These are phyloP conservation scores for Diadumene lineata DNA, from an alignment of 92 coral and sea anemone genomes.

Conservation along the genomic window DNA sequence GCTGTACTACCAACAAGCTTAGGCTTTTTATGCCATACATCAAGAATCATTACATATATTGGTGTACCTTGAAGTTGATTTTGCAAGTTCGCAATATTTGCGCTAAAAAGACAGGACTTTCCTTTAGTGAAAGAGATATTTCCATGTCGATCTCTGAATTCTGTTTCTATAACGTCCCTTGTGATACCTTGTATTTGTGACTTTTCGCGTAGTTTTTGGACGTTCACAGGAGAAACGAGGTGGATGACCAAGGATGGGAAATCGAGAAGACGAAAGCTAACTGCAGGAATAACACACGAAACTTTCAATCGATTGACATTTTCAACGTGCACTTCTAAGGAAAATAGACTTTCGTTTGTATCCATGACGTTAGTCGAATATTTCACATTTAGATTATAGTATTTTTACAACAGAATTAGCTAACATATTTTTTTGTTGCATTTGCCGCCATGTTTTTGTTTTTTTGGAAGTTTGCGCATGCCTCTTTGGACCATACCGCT, in stretches of 20 bases:
- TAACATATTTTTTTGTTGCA: too few species aligned
- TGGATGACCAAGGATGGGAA: conserved; percentile 85
- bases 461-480: not conserved
- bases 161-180: conserved; percentile 41
- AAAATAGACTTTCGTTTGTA: conserved; percentile 70
- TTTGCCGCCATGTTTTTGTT: not conserved
- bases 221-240: conserved; percentile 55
- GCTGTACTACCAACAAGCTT: conserved; percentile 78
- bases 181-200: conserved; percentile 37
- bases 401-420: too few species aligned
- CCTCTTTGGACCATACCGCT: not conserved
- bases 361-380: not conserved
- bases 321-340: conserved; percentile 90
- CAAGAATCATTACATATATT: conserved; percentile 86
- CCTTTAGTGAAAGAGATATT: conserved; percentile 72
- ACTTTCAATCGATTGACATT: conserved; percentile 58
- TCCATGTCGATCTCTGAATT: conserved; percentile 71
- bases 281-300: conserved; percentile 75
- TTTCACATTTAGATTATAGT: not conserved
- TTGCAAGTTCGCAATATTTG: conserved; percentile 48
- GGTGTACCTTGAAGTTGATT: conserved; percentile 73
- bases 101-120: conserved; percentile 89
- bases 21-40: conserved; percentile 73
- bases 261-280: conserved; percentile 89
- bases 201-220: conserved; percentile 71